These are phyloP conservation scores for Erpornis zantholeuca DNA, from an alignment of 2,113 vertebrate species.

Conservation along the genomic window DNA sequence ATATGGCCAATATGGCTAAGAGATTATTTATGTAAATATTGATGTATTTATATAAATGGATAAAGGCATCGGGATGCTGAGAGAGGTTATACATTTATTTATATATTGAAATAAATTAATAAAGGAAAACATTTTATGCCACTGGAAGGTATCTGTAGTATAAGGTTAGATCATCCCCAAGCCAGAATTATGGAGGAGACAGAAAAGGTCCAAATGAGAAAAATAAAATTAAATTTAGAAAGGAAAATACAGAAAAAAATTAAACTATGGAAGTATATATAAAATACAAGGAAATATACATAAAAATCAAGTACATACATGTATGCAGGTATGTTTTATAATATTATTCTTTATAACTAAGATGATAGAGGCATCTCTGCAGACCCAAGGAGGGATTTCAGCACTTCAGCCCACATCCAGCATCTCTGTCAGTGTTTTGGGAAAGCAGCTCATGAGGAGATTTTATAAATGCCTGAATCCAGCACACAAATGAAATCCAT, in stretches of 20 bases:
- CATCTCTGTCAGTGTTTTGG: not conserved
- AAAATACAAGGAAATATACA: not conserved
- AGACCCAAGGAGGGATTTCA: rapidly evolving
- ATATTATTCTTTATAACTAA: rapidly evolving
- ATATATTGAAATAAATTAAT: not conserved
- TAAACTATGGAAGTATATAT: not conserved
- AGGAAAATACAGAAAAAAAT: not conserved
- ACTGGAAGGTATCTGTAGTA: not conserved
- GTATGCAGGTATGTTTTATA: not conserved
- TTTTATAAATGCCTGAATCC: not conserved
- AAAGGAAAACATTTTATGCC: not conserved
- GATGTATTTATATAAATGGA: not conserved
- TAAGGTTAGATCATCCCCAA: not conserved
- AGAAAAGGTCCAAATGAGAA: not conserved
- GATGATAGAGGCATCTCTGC: not conserved
- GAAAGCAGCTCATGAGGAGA: not conserved
- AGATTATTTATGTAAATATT: not conserved
- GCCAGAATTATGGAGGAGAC: not conserved
- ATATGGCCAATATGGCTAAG: not conserved
- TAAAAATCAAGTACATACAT: not conserved
- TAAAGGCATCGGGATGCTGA: not conserved
- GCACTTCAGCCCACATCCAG: not conserved
- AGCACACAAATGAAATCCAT: not conserved
- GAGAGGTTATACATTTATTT: not conserved
- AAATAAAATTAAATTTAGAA: not conserved